Evolutionary conservation across 2,113 vertebrate genomes (phyloP).

Genomic region (Melanotaenia duboulayi): DNA sequence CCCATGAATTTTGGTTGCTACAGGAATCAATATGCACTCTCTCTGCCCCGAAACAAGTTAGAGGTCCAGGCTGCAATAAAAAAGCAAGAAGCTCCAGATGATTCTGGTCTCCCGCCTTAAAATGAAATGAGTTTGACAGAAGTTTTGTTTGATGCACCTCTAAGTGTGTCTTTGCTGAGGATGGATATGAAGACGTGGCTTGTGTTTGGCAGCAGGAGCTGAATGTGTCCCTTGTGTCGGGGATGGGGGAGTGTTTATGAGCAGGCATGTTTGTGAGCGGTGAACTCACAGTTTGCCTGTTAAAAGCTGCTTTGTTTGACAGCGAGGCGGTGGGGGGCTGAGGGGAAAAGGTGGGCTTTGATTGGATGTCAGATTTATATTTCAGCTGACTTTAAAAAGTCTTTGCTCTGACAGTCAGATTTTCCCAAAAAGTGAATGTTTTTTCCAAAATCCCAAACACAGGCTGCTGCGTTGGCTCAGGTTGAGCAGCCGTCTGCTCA

Average conservation of each 20-base stretch:
- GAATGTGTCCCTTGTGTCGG: neutral
- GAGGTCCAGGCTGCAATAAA: conserved; percentile 50
- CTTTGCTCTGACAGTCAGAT: neutral
- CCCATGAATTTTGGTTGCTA: conserved; percentile 19
- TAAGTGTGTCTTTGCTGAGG: neutral
- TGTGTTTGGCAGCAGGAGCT: neutral
- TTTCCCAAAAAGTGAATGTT: conserved; percentile 22
- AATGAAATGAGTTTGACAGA: conserved; percentile 41
- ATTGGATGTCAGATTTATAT: conserved; percentile 3
- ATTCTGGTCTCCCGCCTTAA: conserved; percentile 13
- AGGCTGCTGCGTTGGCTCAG: conserved; percentile 26
- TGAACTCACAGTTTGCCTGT: conserved; percentile 40
- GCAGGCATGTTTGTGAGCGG: neutral
- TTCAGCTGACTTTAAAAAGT: conserved; percentile 32
- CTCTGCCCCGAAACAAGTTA: conserved; percentile 41
- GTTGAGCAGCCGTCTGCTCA: conserved; percentile 18
- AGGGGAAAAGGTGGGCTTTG: conserved; percentile 5
- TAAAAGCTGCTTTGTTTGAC: conserved; percentile 25
- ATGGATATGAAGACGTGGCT: neutral
- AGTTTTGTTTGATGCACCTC: conserved; percentile 33
- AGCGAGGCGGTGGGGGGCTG: conserved; percentile 11
- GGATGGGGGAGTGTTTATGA: neutral
- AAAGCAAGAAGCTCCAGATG: neutral
- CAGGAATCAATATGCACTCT: conserved; percentile 55
- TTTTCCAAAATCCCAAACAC: neutral